Conservation (phyloP, 2,797 vertebrate species). For the Paratrypauchen microcephalus region DNA sequence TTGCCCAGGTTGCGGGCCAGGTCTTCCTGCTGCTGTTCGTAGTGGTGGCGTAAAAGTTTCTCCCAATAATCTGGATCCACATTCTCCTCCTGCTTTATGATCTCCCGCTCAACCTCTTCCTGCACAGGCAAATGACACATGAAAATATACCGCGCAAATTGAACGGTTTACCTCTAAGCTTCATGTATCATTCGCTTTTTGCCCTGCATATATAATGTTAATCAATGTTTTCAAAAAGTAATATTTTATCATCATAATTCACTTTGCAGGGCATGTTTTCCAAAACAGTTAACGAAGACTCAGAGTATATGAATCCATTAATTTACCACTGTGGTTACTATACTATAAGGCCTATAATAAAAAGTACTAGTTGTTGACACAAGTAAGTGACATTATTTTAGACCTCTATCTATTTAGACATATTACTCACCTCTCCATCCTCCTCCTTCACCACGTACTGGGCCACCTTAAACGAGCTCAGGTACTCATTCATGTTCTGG, state of each 20-base stretch:
- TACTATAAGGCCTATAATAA: too few species aligned
- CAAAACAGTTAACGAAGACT: background rate
- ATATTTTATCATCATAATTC: background rate
- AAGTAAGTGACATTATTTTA: background rate
- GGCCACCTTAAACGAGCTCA: slow-evolving; percentile 99
- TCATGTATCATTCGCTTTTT: background rate
- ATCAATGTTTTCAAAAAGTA: background rate
- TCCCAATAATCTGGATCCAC: slow-evolving; percentile 99
- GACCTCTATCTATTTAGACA: background rate
- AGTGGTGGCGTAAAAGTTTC: slow-evolving; percentile 95
- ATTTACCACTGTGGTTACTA: too few species aligned
- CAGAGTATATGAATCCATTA: background rate
- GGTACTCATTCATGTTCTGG: slow-evolving; percentile 99
- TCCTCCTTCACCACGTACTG: slow-evolving; percentile 98
- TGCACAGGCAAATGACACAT: slow-evolving; percentile 49
- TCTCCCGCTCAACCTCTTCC: slow-evolving; percentile 97
- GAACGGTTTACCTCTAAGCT: background rate
- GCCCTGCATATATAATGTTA: background rate
- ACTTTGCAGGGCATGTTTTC: background rate
- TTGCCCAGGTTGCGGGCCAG: slow-evolving; percentile 95
- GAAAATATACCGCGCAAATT: background rate
- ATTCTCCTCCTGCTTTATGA: slow-evolving; percentile 99
- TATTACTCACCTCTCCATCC: slow-evolving; percentile 87
- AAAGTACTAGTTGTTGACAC: too few species aligned
- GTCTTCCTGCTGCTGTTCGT: slow-evolving; percentile 98